Evolutionary conservation across 1,140 invertebrate genomes (phyloP).

Genomic region (Aphelenchoides fujianensis): DNA sequence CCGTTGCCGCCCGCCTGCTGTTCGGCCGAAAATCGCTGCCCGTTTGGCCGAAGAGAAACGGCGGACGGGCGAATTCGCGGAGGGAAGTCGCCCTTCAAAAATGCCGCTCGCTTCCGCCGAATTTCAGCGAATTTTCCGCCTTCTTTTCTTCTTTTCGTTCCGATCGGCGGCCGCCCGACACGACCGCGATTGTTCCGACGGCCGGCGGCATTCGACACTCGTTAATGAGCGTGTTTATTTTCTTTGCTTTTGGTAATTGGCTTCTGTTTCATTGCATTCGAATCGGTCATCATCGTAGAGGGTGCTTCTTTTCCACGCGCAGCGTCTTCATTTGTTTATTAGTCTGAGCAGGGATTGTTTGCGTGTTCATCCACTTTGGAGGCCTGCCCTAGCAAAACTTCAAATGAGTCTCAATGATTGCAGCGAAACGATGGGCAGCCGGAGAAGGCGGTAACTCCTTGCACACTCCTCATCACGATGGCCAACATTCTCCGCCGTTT

Average conservation of each 20-base stretch:
- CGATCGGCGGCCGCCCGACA: neutral
- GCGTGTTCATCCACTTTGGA: no score
- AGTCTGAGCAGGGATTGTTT: no score
- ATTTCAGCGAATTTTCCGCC: neutral
- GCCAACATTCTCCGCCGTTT: conserved; percentile 39
- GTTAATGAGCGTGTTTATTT: neutral
- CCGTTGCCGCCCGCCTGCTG: neutral
- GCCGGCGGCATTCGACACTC: neutral
- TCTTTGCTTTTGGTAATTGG: neutral
- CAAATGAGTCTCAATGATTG: no score
- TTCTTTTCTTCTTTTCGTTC: neutral
- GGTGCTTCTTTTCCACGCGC: no score
- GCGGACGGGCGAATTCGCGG: no score
- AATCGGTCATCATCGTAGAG: neutral
- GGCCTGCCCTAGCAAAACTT: no score
- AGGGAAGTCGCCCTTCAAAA: neutral
- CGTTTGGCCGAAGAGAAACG: no score
- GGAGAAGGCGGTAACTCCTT: neutral
- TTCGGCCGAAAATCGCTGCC: no score
- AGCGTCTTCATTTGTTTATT: no score
- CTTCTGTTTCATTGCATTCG: neutral
- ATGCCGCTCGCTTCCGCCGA: neutral
- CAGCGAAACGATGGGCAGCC: neutral
- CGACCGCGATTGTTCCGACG: neutral
- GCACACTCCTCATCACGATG: conserved; percentile 26